Evolutionary conservation across 2,888 invertebrate species (phyloP).

Genomic region (Caradrina kadenii): DNA sequence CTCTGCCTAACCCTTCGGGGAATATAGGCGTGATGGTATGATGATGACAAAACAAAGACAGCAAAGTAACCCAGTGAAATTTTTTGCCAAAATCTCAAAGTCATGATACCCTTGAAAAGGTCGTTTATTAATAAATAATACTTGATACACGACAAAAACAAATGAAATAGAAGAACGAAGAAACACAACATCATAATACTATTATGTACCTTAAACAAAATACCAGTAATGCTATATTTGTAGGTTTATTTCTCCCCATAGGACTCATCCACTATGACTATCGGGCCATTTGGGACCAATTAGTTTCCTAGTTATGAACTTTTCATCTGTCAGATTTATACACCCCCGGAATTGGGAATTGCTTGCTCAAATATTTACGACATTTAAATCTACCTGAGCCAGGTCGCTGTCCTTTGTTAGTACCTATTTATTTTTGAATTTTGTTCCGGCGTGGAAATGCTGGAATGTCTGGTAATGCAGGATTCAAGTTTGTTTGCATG

Average conservation of each 20-base stretch:
- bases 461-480: background rate
- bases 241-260: slow-evolving; percentile 66
- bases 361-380: slow-evolving; percentile 64
- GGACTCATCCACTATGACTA: slow-evolving; percentile 78
- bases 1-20: too few species aligned
- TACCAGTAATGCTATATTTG: slow-evolving; percentile 51
- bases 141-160: slow-evolving; percentile 2
- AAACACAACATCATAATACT: slow-evolving; percentile 31
- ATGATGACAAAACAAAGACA: slow-evolving; percentile 20
- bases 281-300: slow-evolving; percentile 79
- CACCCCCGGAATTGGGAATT: slow-evolving; percentile 66
- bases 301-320: slow-evolving; percentile 84
- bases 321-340: slow-evolving; percentile 79
- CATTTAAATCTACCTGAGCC: slow-evolving; percentile 57
- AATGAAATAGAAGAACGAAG: slow-evolving; percentile 21
- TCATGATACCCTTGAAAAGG: slow-evolving; percentile 5
- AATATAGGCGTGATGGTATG: too few species aligned
- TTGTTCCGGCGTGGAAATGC: background rate
- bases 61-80: slow-evolving; percentile 28
- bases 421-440: slow-evolving; percentile 31
- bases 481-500: background rate
- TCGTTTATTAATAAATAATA: background rate
- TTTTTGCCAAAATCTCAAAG: slow-evolving; percentile 12
- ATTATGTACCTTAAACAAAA: slow-evolving; percentile 52
- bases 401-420: slow-evolving; percentile 31